phyloP scores from a whole-genome alignment of 1,140 invertebrate genomes.

The Eumeta japonica region DNA sequence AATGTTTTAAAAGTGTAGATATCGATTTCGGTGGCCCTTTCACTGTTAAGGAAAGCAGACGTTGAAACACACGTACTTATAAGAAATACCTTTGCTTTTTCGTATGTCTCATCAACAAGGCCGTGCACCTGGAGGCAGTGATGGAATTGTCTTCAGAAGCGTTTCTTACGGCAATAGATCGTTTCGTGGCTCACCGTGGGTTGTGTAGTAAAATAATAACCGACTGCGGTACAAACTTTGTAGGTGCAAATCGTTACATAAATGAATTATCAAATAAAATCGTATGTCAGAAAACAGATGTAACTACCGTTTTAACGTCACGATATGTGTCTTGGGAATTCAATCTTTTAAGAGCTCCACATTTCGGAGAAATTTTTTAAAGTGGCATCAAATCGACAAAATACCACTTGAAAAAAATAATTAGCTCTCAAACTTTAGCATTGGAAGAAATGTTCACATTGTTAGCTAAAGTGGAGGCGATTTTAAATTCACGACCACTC shows the following conservation, averaged over 20 bases:
- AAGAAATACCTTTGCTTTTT: slow-evolving; percentile 23
- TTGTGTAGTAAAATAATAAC: slow-evolving; percentile 10
- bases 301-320: neutral
- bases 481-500: slow-evolving; percentile 20
- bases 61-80: neutral
- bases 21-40: neutral
- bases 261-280: slow-evolving; percentile 5
- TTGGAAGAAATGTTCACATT: slow-evolving; percentile 9
- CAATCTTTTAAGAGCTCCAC: slow-evolving; percentile 24
- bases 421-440: slow-evolving; percentile 7
- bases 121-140: slow-evolving; percentile 46
- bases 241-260: slow-evolving; percentile 7
- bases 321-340: slow-evolving; percentile 21
- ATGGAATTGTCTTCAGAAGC: slow-evolving; percentile 23
- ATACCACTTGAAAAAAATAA: slow-evolving; percentile 9
- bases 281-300: neutral
- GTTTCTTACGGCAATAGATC: slow-evolving; percentile 28
- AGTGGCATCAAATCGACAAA: slow-evolving; percentile 13
- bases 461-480: slow-evolving; percentile 13
- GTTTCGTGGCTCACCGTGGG: slow-evolving; percentile 24
- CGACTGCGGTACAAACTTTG: slow-evolving; percentile 10
- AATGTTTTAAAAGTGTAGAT: neutral
- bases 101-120: slow-evolving; percentile 29
- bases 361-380: slow-evolving; percentile 35
- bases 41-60: neutral